These are phyloP conservation scores for Cynocephalus volans DNA, from an alignment of 2,113 vertebrate species.

Conservation along the genomic window DNA sequence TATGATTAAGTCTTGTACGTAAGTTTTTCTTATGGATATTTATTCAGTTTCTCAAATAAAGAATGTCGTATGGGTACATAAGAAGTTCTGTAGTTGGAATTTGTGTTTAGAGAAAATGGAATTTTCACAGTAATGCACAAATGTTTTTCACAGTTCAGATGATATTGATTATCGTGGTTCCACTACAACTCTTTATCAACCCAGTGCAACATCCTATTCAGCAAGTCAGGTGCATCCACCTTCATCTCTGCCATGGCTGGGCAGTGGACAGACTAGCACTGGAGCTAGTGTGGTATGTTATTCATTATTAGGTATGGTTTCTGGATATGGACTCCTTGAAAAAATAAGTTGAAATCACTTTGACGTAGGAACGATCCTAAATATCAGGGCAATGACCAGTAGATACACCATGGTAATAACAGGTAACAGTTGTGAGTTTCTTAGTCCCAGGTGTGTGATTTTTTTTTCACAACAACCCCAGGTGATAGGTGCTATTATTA, in stretches of 20 bases:
- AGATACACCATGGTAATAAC: neutral
- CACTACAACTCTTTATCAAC: slow-evolving; percentile 95
- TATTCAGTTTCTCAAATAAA: slow-evolving; percentile 6
- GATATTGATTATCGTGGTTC: slow-evolving; percentile 96
- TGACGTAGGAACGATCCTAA: neutral
- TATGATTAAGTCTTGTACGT: neutral
- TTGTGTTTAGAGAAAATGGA: slow-evolving; percentile 17
- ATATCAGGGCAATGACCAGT: neutral
- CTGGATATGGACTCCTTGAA: neutral
- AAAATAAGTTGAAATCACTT: neutral
- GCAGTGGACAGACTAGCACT: slow-evolving; percentile 97
- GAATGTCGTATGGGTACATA: neutral
- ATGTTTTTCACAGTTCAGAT: slow-evolving; percentile 93
- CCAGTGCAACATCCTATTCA: slow-evolving; percentile 90
- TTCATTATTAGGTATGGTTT: neutral
- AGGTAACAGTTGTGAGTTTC: neutral
- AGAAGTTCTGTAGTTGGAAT: slow-evolving; percentile 18
- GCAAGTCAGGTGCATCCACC: slow-evolving; percentile 93
- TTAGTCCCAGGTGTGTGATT: neutral
- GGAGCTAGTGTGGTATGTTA: slow-evolving; percentile 96
- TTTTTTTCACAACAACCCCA: neutral
- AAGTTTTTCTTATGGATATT: slow-evolving; percentile 30
- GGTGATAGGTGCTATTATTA: neutral
- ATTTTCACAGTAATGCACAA: neutral
- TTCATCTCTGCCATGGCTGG: slow-evolving; percentile 97